A percentile compares a stretch with the other conserved stretches of the same genome.
phyloP scores from a whole-genome alignment of 2,797 vertebrate genomes.

The Gouania willdenowi region DNA sequence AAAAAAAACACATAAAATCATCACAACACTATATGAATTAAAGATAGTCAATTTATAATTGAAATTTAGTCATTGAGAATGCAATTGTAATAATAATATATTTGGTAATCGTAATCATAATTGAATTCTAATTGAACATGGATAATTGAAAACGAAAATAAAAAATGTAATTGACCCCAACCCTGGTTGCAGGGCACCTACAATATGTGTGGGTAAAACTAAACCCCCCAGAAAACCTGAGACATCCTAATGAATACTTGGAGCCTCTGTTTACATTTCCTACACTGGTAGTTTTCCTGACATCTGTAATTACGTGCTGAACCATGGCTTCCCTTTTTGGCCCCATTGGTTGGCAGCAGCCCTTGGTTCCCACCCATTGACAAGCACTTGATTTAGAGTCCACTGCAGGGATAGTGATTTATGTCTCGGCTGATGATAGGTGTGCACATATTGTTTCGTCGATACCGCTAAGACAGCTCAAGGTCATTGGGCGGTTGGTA shows the following conservation, averaged over 20 bases:
- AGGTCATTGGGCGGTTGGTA: conserved; percentile 56
- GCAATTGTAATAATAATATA: too few relatives aligned
- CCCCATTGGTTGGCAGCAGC: conserved; percentile 36
- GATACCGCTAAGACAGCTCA: conserved; percentile 59
- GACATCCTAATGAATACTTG: conserved; percentile 49
- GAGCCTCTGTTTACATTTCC: conserved; percentile 61
- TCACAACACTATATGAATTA: conserved; percentile 9
- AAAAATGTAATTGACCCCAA: too few relatives aligned
- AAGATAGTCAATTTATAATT: too few relatives aligned
- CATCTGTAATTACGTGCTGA: conserved; percentile 58
- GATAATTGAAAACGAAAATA: too few relatives aligned
- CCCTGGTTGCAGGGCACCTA: too few relatives aligned
- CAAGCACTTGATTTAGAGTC: conserved; percentile 64
- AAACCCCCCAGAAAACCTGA: conserved; percentile 14
- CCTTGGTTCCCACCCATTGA: conserved; percentile 53
- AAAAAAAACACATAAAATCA: too few relatives aligned
- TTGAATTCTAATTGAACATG: too few relatives aligned
- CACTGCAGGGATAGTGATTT: conserved; percentile 58
- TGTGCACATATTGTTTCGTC: conserved; percentile 71
- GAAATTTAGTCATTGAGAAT: too few relatives aligned
- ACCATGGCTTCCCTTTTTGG: conserved; percentile 54
- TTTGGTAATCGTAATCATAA: too few relatives aligned
- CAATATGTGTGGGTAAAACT: too few relatives aligned
- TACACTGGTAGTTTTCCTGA: conserved; percentile 63
- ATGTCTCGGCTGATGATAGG: conserved; percentile 65